phyloP scores from a whole-genome alignment of 2,113 vertebrate species.

The Rhipidura dahli region DNA sequence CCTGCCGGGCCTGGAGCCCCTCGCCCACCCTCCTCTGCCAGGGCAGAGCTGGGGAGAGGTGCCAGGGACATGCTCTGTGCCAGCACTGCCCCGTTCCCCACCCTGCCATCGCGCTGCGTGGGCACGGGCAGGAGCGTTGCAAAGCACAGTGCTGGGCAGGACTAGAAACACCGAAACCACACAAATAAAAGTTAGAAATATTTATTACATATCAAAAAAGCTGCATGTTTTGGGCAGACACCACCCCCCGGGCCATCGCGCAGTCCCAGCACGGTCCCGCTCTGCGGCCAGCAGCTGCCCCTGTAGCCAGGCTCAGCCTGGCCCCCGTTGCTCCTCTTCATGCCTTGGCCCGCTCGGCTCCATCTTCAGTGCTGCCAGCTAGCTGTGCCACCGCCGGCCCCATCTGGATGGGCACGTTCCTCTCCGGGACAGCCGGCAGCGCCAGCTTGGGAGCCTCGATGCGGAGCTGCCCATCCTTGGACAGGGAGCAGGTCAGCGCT shows the following conservation, averaged over 20 bases:
- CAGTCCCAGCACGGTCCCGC: not conserved
- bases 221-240: not conserved
- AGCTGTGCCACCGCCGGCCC: not conserved
- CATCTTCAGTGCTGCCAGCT: not conserved
- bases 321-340: not conserved
- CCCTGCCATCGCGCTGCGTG: accelerated
- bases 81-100: not conserved
- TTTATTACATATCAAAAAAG: slow-evolving; percentile 56
- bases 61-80: not conserved
- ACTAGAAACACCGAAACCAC: not conserved
- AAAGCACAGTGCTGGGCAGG: not conserved
- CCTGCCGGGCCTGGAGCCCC: not conserved
- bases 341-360: not conserved
- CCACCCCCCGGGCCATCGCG: not conserved
- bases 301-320: slow-evolving; percentile 9
- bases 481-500: slow-evolving; percentile 49
- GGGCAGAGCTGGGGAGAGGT: not conserved
- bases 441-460: slow-evolving; percentile 33
- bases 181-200: not conserved
- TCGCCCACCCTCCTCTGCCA: not conserved
- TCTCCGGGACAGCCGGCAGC: not conserved
- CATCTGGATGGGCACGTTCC: slow-evolving; percentile 25
- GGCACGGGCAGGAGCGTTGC: not conserved
- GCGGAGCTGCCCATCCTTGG: slow-evolving; percentile 46
- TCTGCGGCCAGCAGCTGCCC: not conserved